phyloP scores from a whole-genome alignment of 2,888 invertebrate species.

The Trichacis sp. region DNA sequence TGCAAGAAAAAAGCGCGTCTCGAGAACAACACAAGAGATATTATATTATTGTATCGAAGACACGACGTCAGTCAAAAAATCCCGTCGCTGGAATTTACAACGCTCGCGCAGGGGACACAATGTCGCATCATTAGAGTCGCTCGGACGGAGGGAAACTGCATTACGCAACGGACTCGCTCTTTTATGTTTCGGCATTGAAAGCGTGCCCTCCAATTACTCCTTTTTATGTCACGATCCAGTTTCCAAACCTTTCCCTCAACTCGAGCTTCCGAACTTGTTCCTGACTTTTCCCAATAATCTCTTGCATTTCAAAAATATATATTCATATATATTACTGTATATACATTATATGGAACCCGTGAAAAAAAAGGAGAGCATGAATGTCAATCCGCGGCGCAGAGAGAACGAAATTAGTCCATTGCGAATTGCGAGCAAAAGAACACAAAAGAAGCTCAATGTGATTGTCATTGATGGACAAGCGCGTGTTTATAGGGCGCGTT shows the following conservation, averaged over 20 bases:
- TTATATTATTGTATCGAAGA: no score
- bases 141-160: constrained; percentile 28
- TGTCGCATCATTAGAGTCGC: constrained; percentile 17
- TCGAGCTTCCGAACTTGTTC: neutral
- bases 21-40: no score
- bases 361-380: constrained; percentile 35
- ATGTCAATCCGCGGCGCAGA: constrained; percentile 46
- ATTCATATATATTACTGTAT: no score
- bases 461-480: constrained; percentile 44
- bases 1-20: no score
- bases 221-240: constrained; percentile 39
- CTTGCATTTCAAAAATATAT: no score
- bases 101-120: constrained; percentile 6
- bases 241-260: constrained; percentile 18
- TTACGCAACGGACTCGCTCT: constrained; percentile 33
- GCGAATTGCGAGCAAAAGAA: no score
- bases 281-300: no score
- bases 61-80: constrained; percentile 1
- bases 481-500: constrained; percentile 30
- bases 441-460: constrained; percentile 40
- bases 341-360: no score
- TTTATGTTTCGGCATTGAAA: constrained; percentile 40
- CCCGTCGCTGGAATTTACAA: neutral
- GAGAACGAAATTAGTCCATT: constrained; percentile 39
- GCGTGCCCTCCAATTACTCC: constrained; percentile 38